Conservation (phyloP, 2,113 vertebrate species). For the Strigops habroptila region DNA sequence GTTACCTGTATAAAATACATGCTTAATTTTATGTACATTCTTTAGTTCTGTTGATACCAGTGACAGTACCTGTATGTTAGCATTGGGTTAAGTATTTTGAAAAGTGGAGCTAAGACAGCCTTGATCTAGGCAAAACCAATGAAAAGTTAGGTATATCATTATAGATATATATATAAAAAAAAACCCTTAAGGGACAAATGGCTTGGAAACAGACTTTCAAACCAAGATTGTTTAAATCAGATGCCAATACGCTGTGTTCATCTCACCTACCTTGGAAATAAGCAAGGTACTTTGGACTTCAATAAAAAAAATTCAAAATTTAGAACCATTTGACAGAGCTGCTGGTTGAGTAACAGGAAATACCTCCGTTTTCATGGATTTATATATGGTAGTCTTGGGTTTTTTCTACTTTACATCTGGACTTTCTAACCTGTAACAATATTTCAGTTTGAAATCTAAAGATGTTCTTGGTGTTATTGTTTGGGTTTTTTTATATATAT, state of each 20-base stretch:
- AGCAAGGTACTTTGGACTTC: not conserved
- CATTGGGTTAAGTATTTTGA: not conserved
- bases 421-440: not conserved
- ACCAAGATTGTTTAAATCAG: not conserved
- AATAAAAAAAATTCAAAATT: not conserved
- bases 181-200: not conserved
- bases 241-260: not conserved
- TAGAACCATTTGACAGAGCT: not conserved
- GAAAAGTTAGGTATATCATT: not conserved
- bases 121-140: not conserved
- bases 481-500: not conserved
- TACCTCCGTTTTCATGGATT: not conserved
- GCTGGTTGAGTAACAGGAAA: not conserved
- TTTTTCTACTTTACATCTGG: not conserved
- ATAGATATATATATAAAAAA: not conserved
- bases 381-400: not conserved
- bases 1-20: not conserved
- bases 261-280: not conserved
- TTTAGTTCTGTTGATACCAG: not conserved
- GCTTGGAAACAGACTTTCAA: not conserved
- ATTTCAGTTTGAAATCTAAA: not conserved
- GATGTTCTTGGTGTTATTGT: not conserved
- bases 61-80: not conserved
- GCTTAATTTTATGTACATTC: not conserved
- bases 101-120: not conserved